A percentile compares a stretch with the other conserved stretches of the same genome.
These are phyloP conservation scores for Resseliella maxima DNA, from an alignment of 2,888 invertebrate species.

Conservation along the genomic window DNA sequence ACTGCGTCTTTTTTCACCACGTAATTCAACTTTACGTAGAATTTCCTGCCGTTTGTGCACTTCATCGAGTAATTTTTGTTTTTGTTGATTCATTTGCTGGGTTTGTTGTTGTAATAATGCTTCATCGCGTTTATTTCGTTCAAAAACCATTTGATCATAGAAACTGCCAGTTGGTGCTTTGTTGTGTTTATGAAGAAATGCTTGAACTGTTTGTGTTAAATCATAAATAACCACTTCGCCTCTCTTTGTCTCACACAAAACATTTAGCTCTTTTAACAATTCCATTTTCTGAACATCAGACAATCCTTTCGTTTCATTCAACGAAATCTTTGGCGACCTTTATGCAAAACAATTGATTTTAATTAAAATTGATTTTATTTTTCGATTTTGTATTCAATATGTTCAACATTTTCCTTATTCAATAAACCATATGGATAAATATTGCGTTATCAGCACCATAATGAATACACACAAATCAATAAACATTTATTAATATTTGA, in stretches of 20 bases:
- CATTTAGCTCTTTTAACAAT: conserved; percentile 73
- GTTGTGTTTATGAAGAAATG: conserved; percentile 83
- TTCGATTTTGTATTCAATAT: too few species aligned
- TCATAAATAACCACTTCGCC: conserved; percentile 92
- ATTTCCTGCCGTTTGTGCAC: conserved; percentile 83
- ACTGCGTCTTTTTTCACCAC: conserved; percentile 69
- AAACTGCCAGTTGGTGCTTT: conserved; percentile 84
- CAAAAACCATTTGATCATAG: conserved; percentile 89
- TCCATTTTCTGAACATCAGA: conserved; percentile 76
- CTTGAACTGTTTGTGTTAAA: conserved; percentile 80
- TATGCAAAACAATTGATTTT: conserved; percentile 60
- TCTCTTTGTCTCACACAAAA: conserved; percentile 70
- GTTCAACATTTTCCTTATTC: too few species aligned
- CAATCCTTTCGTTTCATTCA: conserved; percentile 83
- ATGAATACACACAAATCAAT: background rate
- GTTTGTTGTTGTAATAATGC: conserved; percentile 73
- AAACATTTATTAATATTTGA: conserved; percentile 29
- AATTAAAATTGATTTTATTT: background rate
- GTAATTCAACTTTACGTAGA: conserved; percentile 74
- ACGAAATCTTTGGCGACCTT: conserved; percentile 76
- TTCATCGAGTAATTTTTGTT: conserved; percentile 79
- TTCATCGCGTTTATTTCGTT: conserved; percentile 76
- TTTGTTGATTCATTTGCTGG: conserved; percentile 76
- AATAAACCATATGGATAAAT: conserved; percentile 40
- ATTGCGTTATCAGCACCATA: conserved; percentile 37